Evolutionary conservation across 2,888 invertebrate species (phyloP).

Genomic region (Sialis lutaria): DNA sequence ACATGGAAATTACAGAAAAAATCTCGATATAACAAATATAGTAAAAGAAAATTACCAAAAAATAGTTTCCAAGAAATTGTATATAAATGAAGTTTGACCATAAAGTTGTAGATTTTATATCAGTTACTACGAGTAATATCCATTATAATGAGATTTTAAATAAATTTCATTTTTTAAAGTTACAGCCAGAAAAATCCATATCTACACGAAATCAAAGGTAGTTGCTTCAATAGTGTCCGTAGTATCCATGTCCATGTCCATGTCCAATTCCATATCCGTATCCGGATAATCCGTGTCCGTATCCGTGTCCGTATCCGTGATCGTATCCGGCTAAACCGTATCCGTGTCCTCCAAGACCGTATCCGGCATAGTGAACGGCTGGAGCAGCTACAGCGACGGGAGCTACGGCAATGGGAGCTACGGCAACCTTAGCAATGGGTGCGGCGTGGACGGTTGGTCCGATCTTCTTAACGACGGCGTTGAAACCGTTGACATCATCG

Average conservation of each 20-base stretch:
- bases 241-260: background rate
- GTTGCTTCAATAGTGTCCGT: no score
- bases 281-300: background rate
- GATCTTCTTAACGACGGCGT: conserved; percentile 4
- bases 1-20: no score
- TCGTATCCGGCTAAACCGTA: background rate
- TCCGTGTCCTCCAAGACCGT: background rate
- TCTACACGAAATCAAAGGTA: no score
- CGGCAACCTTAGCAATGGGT: background rate
- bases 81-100: no score
- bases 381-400: background rate
- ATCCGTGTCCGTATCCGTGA: conserved; percentile 1
- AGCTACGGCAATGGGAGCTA: background rate
- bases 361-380: background rate
- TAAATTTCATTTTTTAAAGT: no score
- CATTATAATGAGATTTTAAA: no score
- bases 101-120: no score
- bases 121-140: no score
- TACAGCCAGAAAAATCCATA: no score
- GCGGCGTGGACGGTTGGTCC: conserved; percentile 3
- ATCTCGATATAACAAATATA: no score
- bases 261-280: background rate
- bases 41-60: no score
- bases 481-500: conserved; percentile 5
- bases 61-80: no score